Evolutionary conservation across 2,797 vertebrate species (phyloP), one percentile per base, ranked within the genome.

Genomic region (Pseudomugil gertrudae): DNA sequence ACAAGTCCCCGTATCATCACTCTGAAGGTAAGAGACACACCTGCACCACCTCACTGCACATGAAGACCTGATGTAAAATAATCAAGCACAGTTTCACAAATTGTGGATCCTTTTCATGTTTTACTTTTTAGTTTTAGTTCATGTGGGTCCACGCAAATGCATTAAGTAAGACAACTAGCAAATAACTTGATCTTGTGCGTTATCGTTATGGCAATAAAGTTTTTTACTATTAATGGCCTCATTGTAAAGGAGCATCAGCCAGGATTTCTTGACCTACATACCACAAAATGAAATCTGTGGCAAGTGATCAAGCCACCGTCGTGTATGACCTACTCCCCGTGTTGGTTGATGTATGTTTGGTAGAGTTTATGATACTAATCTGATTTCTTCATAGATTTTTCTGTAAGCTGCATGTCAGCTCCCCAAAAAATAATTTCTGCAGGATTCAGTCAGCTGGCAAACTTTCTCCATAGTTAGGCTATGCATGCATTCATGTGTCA

Each of bases 1-100:
- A 97, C 96, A 59, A 97, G 97, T 84, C 96, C 96, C 59, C 93
- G 92, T 85, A 94, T 95, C 66, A 86, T 92, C 80, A 91, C 92
- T 83, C 91, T 96, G 58, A 98, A 96, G 95, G 98, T 98, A 92
- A 79, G 38, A 19, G 38, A 40, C 75, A 73, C 19, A 48, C 26
- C 26, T 32, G 14, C 23, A 35, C 23, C 17, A n/a, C 45, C 21
- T 21, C 26, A 40, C 3, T 56, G 29, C 13, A 3, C 4, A 24
- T 24, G 24, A 48, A 10, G 4, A 24, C 21, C 24, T 11, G 9
- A 24, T 24, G 21, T 24, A 24, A 11, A 48, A 23, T 13, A 11
- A 13, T 14, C 21, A 24, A 24, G 10, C 23, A 23, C 10, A 13
- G 11, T 48, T 9, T 48, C 3, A 48, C 10, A 24, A 13, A 5